A percentile compares a stretch with the other conserved stretches of the same genome.
Evolutionary conservation across 2,797 vertebrate species (phyloP).

Genomic region (Lindbergichthys nudifrons): DNA sequence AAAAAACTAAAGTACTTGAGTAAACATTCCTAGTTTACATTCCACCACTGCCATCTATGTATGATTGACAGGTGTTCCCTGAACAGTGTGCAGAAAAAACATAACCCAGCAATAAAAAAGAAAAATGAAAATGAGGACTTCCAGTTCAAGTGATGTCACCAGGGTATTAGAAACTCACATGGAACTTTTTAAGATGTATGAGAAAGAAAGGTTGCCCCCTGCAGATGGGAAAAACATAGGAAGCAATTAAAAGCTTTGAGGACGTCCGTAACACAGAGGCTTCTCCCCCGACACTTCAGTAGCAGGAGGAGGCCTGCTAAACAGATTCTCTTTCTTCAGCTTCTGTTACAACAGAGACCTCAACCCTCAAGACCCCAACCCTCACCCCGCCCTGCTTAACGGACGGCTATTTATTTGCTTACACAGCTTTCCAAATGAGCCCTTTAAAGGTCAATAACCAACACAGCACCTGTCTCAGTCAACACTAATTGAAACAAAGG

Average conservation of each 20-base stretch:
- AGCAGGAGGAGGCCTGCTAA: constrained; percentile 84
- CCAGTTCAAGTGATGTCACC: background rate
- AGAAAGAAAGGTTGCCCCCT: constrained; percentile 68
- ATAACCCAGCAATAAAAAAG: background rate
- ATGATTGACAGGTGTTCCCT: background rate
- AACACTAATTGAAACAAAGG: constrained; percentile 80
- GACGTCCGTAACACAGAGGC: constrained; percentile 77
- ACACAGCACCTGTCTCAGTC: constrained; percentile 84
- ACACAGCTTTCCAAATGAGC: constrained; percentile 82
- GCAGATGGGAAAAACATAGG: constrained; percentile 89
- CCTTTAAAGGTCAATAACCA: constrained; percentile 80
- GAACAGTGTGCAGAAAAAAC: background rate
- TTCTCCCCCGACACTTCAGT: constrained; percentile 65
- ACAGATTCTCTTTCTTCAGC: constrained; percentile 79
- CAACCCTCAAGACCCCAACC: constrained; percentile 48
- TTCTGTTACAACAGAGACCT: constrained; percentile 76
- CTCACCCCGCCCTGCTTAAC: constrained; percentile 72
- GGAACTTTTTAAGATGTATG: constrained; percentile 5
- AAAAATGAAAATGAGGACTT: background rate
- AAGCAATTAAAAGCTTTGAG: constrained; percentile 85
- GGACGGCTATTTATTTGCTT: constrained; percentile 89
- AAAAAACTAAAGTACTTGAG: background rate
- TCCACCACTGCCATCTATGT: background rate
- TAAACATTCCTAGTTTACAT: background rate
- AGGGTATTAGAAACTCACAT: background rate